Evolutionary conservation across 2,797 vertebrate species (phyloP).

Genomic region (Poecilia velifera): DNA sequence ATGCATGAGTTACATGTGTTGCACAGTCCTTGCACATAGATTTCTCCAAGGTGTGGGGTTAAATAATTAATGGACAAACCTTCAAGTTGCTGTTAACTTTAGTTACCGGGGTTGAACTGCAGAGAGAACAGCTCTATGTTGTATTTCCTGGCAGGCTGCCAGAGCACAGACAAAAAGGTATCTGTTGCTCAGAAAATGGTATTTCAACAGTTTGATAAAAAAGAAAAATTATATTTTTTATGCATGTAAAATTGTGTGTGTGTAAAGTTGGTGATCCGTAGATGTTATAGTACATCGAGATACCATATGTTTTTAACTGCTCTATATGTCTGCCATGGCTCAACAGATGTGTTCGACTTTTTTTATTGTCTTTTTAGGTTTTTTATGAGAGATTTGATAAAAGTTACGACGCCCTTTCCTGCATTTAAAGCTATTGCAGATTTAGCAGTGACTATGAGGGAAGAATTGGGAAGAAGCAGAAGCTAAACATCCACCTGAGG

Average conservation of each 20-base stretch:
- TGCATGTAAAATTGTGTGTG: not conserved
- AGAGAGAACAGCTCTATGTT: not conserved
- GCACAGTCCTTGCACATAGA: not conserved
- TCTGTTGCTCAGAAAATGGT: not conserved
- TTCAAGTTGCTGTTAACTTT: not conserved
- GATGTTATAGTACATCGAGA: not conserved
- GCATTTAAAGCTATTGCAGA: too few relatives aligned
- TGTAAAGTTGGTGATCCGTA: not conserved
- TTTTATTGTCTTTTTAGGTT: not conserved
- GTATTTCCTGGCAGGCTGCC: not conserved
- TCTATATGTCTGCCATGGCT: too few relatives aligned
- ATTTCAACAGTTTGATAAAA: not conserved
- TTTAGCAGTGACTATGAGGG: too few relatives aligned
- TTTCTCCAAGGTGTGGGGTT: not conserved
- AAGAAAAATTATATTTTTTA: fast-evolving
- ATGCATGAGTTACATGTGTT: not conserved
- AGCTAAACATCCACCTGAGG: not conserved
- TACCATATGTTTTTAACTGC: not conserved
- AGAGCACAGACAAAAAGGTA: not conserved
- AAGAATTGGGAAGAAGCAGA: not conserved
- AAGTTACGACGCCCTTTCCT: too few relatives aligned
- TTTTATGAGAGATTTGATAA: too few relatives aligned
- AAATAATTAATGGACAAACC: not conserved
- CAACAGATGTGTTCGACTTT: not conserved
- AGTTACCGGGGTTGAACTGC: not conserved